These are phyloP conservation scores for Lycophotia porphyrea DNA, from an alignment of 2,888 invertebrate species.

Conservation along the genomic window DNA sequence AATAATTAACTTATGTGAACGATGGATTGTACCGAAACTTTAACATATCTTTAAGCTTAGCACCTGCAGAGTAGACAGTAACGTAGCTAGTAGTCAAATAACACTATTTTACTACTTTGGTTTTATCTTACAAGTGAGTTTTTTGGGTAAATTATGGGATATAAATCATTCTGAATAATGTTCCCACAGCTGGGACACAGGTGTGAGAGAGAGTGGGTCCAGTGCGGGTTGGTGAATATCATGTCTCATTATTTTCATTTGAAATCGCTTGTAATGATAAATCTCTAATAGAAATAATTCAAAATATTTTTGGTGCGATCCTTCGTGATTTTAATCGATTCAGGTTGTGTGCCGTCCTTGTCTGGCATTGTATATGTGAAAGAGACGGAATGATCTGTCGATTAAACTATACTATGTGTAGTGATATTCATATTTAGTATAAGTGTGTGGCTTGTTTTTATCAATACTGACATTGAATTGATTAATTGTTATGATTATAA, in stretches of 20 bases:
- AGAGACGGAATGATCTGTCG: constrained; percentile 61
- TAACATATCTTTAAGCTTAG: constrained; percentile 45
- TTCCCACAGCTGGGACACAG: not conserved
- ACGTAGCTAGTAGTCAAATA: constrained; percentile 31
- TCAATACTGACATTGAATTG: constrained; percentile 52
- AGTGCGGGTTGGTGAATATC: not conserved
- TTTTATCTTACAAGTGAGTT: constrained; percentile 10
- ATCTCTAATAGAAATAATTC: constrained; percentile 5
- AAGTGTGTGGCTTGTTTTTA: constrained; percentile 45
- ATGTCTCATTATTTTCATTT: not conserved
- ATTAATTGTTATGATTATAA: not conserved
- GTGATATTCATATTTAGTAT: constrained; percentile 23
- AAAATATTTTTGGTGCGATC: constrained; percentile 41
- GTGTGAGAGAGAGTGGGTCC: not conserved
- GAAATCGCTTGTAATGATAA: constrained; percentile 34
- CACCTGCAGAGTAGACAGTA: constrained; percentile 55
- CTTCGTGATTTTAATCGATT: constrained; percentile 51
- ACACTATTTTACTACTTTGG: constrained; percentile 16
- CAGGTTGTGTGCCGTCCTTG: constrained; percentile 56
- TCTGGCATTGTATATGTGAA: constrained; percentile 30
- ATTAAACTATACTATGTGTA: constrained; percentile 38
- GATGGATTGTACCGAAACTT: constrained; percentile 49
- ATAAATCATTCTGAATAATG: not conserved
- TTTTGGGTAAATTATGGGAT: not conserved
- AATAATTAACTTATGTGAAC: not conserved